Evolutionary conservation across 2,797 vertebrate genomes (phyloP), one percentile per base, ranked within the genome.

Genomic region (Buphagus erythrorhynchus): DNA sequence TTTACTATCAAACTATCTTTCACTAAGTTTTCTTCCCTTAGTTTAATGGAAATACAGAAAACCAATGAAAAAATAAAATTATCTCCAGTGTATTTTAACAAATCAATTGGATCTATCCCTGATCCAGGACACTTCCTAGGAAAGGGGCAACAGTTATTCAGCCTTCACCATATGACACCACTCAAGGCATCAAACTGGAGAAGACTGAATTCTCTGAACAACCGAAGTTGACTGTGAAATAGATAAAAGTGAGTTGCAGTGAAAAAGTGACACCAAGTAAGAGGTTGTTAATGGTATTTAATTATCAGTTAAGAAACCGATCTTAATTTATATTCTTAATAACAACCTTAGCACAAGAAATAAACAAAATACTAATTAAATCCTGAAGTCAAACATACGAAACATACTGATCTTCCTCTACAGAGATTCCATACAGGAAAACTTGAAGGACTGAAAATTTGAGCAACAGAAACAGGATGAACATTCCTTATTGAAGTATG

Each of bases 61-160:
- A 69, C 0, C 6, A 25, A 6, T 6, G 55, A 63, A 82, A 93
- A 6, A 0, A 19, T 1, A 51, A 9, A 51, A 18, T 51, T 42
- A 35, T 57, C 80, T 82, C 1, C 31, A 59, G 28, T 11, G 5
- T 38, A 45, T 38, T 16, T 17, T 35, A 76, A 84, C 10, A 57
- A 29, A 52, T 45, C 25, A 71, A 15, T 6, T 29, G 36, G 25
- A 51, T 68, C 24, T 20, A 68, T 29, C 28, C 31, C 31, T 42
- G 49, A 25, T 38, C 29, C 49, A 54, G 5, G 12, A 6, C 2
- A 51, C 6, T 74, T 75, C n/a, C 29, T 10, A 78, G 26, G 14
- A 69, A 89, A 61, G 31, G 7, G 18, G 77, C 3, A 74, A n/a
- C 2, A 72, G 8, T 33, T 59, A 38, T 15, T 28, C 54, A 75